These are phyloP conservation scores for Dermochelys coriacea DNA, from an alignment of 2,797 vertebrate species.

Conservation along the genomic window DNA sequence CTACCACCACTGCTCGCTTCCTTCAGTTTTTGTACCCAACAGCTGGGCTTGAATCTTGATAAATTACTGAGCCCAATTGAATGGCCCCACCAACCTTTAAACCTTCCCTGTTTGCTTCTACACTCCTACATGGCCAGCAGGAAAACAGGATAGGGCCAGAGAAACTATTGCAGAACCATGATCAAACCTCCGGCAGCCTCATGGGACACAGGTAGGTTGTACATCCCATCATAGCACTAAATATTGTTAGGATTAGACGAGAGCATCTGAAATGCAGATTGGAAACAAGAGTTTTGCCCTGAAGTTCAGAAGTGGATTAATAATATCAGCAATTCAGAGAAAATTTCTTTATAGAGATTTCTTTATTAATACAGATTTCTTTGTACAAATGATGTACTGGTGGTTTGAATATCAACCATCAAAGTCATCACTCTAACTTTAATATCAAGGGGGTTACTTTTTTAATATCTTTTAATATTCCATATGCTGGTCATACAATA, in stretches of 20 bases:
- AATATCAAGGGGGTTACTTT: constrained; percentile 73
- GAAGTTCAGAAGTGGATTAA: constrained; percentile 60
- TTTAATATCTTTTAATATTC: constrained; percentile 78
- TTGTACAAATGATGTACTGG: constrained; percentile 49
- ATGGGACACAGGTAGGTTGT: background rate
- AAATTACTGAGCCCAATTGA: background rate
- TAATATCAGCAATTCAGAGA: constrained; percentile 36
- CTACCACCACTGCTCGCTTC: fast-evolving
- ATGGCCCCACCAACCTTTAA: background rate
- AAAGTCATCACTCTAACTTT: constrained; percentile 71
- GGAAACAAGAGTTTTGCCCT: constrained; percentile 24
- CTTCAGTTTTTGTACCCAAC: background rate
- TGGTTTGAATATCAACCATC: constrained; percentile 65
- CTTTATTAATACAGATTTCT: background rate
- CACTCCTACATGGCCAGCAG: background rate
- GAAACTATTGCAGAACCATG: fast-evolving
- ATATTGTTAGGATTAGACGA: background rate
- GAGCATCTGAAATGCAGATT: constrained; percentile 1
- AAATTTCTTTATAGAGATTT: constrained; percentile 51
- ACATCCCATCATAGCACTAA: background rate
- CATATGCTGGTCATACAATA: constrained; percentile 78
- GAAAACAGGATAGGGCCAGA: background rate
- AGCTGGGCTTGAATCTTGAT: background rate
- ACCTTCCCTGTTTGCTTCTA: background rate
- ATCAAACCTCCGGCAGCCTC: background rate